Percentiles rank a stretch among this genome's conserved stretches.
Conservation (phyloP, 1,140 invertebrate genomes). For the Goniozus legneri region DNA sequence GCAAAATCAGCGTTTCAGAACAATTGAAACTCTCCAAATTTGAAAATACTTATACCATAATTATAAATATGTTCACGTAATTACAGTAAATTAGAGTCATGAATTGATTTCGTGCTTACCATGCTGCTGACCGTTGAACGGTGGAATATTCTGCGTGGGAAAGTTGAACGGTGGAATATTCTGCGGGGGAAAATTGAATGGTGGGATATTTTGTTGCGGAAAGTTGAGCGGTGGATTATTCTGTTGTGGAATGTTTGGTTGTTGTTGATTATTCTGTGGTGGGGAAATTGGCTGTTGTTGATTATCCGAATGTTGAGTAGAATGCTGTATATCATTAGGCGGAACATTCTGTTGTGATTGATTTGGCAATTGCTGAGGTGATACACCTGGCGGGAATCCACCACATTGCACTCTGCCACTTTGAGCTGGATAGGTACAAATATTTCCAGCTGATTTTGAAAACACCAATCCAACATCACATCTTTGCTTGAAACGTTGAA, state of each 20-base stretch:
- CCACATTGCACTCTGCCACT: conserved; percentile 3
- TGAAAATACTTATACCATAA: too few relatives aligned
- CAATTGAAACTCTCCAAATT: too few relatives aligned
- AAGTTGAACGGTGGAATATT: too few relatives aligned
- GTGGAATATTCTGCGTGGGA: too few relatives aligned
- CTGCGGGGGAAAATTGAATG: too few relatives aligned
- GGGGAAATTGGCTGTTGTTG: background rate
- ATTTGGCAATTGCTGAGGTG: background rate
- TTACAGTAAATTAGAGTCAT: too few relatives aligned
- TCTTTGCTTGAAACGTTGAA: background rate
- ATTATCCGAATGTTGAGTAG: background rate
- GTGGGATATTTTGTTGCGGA: too few relatives aligned
- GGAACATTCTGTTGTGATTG: background rate
- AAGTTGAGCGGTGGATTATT: too few relatives aligned
- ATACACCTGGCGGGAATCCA: background rate
- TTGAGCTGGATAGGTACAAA: background rate
- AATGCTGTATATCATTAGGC: background rate
- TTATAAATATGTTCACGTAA: too few relatives aligned
- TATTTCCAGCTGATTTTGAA: background rate
- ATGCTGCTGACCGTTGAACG: too few relatives aligned
- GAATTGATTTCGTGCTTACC: too few relatives aligned
- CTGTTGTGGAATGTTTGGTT: background rate
- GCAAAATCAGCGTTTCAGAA: too few relatives aligned
- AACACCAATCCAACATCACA: background rate
- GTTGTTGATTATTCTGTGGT: background rate